Evolutionary conservation across 2,797 vertebrate genomes (phyloP).

Genomic region (Gastrophryne carolinensis): DNA sequence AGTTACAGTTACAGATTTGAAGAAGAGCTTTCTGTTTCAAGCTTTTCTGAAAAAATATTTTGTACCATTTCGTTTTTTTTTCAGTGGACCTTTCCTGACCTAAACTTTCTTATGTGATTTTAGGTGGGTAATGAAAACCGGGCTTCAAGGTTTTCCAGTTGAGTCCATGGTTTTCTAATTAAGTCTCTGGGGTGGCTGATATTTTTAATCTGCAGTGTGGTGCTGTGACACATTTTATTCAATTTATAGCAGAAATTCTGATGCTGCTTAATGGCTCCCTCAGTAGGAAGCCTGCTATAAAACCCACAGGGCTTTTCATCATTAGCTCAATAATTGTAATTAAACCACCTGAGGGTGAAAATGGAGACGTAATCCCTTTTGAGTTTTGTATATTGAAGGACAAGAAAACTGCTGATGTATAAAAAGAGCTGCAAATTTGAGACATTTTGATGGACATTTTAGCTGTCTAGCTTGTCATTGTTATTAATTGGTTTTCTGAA

Average conservation of each 20-base stretch:
- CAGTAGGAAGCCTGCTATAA: not conserved
- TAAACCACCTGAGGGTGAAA: not conserved
- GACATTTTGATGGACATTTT: slow-evolving; percentile 18
- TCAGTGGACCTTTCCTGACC: too few species aligned
- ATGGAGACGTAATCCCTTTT: not conserved
- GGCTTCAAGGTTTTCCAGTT: not conserved
- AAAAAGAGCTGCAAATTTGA: not conserved
- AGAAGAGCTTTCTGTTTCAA: too few species aligned
- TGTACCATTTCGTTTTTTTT: too few species aligned
- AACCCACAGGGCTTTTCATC: not conserved
- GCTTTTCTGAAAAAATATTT: too few species aligned
- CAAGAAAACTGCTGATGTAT: slow-evolving; percentile 5
- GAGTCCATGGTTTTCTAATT: not conserved
- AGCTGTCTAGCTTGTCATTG: not conserved
- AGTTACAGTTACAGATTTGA: too few species aligned
- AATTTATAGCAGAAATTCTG: not conserved
- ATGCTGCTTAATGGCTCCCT: not conserved
- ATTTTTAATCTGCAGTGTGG: not conserved
- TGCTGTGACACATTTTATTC: not conserved
- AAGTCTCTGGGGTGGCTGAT: not conserved
- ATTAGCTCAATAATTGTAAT: not conserved
- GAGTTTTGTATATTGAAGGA: not conserved
- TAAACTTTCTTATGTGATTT: not conserved
- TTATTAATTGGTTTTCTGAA: slow-evolving; percentile 1
- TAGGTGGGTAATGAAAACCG: not conserved